Percentiles rank a stretch among this genome's conserved stretches.
phyloP scores from a whole-genome alignment of 2,113 vertebrate species.

The Ceyx melanurus region DNA sequence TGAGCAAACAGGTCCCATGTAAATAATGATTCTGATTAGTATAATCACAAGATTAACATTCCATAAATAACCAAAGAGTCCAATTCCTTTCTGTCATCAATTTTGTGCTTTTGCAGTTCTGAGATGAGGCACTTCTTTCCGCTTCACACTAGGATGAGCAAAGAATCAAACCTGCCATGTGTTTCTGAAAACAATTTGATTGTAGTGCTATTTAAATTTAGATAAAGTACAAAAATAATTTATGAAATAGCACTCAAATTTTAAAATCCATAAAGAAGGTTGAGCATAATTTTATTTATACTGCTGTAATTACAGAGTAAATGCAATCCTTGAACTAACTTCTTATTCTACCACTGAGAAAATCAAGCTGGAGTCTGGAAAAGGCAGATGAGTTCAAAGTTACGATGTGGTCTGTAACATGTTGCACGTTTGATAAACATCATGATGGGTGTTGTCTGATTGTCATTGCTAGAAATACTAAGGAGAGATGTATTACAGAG shows the following conservation, averaged over 20 bases:
- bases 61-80: not conserved
- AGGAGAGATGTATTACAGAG: slow-evolving; percentile 7
- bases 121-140: slow-evolving; percentile 11
- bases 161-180: not conserved
- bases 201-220: not conserved
- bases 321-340: not conserved
- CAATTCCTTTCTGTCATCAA: not conserved
- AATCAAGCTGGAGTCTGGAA: not conserved
- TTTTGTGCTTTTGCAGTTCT: not conserved
- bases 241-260: not conserved
- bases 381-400: not conserved
- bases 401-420: not conserved
- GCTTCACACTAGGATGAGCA: not conserved
- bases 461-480: slow-evolving; percentile 6
- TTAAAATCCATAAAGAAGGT: not conserved
- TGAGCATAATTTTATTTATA: not conserved
- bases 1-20: slow-evolving; percentile 5
- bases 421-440: slow-evolving; percentile 7
- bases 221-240: not conserved
- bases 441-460: slow-evolving; percentile 5
- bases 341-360: not conserved
- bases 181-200: not conserved
- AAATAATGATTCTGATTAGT: slow-evolving; percentile 48
- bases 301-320: not conserved
- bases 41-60: slow-evolving; percentile 21